phyloP scores from a whole-genome alignment of 2,888 invertebrate genomes.

The Erebia palarica region DNA sequence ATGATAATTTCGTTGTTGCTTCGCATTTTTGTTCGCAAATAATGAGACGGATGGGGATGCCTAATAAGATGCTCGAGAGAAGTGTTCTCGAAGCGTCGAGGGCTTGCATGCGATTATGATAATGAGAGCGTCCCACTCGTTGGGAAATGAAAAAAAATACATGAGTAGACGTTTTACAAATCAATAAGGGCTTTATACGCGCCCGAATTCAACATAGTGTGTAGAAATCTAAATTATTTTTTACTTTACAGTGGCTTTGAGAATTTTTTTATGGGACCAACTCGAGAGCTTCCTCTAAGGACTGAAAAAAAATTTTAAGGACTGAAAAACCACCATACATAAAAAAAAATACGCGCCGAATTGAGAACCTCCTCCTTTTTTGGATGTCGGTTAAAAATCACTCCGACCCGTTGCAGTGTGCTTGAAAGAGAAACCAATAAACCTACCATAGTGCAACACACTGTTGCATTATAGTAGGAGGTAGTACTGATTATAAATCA shows the following conservation, averaged over 20 bases:
- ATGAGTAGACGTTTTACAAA: background rate
- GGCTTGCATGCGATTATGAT: conserved; percentile 33
- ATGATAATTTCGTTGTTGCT: conserved; percentile 5
- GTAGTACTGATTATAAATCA: too few relatives aligned
- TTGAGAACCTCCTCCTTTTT: too few relatives aligned
- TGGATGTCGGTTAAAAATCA: background rate
- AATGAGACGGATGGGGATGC: conserved; percentile 3
- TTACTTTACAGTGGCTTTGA: too few relatives aligned
- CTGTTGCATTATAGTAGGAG: background rate
- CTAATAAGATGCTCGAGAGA: conserved; percentile 9
- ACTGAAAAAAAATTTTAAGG: too few relatives aligned
- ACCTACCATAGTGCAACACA: too few relatives aligned
- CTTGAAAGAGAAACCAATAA: background rate
- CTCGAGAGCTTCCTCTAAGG: too few relatives aligned
- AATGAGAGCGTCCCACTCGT: conserved; percentile 29
- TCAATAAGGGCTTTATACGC: background rate
- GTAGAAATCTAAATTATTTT: too few relatives aligned
- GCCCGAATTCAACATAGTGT: too few relatives aligned
- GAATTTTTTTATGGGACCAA: too few relatives aligned
- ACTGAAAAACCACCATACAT: too few relatives aligned
- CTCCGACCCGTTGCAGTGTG: too few relatives aligned
- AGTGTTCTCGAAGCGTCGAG: conserved; percentile 15
- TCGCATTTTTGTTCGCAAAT: conserved; percentile 7
- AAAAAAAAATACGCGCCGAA: background rate
- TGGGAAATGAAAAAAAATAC: conserved; percentile 19